Evolutionary conservation across 2,888 invertebrate genomes (phyloP).

Genomic region (Crocallis elinguaria): DNA sequence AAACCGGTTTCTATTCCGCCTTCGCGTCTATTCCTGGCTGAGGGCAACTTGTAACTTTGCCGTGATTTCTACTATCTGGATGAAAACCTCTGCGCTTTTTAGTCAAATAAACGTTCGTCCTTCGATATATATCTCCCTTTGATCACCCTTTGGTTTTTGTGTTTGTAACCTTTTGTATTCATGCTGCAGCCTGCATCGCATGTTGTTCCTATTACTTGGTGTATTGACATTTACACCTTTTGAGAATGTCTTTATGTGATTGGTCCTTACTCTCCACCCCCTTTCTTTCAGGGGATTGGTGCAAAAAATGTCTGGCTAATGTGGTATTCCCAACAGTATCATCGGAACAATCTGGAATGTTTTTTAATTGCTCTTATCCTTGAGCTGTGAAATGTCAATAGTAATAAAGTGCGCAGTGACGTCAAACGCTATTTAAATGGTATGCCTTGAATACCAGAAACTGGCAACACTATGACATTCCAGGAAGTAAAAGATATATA

Average conservation of each 20-base stretch:
- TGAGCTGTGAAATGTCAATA: conserved; percentile 25
- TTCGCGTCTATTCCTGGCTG: conserved; percentile 18
- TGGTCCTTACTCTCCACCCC: no score
- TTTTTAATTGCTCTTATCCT: conserved; percentile 18
- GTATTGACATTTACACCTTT: conserved; percentile 1
- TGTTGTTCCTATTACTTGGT: background rate
- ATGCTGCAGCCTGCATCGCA: background rate
- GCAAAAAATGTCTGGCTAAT: no score
- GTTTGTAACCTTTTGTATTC: background rate
- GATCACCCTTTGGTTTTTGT: no score
- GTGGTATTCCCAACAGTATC: no score
- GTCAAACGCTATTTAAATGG: conserved; percentile 16
- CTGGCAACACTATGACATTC: background rate
- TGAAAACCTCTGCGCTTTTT: conserved; percentile 2
- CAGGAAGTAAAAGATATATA: background rate
- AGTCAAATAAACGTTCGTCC: background rate
- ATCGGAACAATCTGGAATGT: conserved; percentile 7
- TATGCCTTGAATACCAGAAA: conserved; percentile 9
- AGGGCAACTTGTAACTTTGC: conserved; percentile 10
- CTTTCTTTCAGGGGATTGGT: no score
- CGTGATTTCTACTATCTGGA: conserved; percentile 2
- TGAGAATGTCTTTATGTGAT: no score
- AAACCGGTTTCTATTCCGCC: conserved; percentile 23
- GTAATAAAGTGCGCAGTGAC: conserved; percentile 18
- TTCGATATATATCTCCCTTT: no score